Base-by-base conservation (phyloP, 2,888 invertebrate species). In the Trissolcus japonicus region DNA sequence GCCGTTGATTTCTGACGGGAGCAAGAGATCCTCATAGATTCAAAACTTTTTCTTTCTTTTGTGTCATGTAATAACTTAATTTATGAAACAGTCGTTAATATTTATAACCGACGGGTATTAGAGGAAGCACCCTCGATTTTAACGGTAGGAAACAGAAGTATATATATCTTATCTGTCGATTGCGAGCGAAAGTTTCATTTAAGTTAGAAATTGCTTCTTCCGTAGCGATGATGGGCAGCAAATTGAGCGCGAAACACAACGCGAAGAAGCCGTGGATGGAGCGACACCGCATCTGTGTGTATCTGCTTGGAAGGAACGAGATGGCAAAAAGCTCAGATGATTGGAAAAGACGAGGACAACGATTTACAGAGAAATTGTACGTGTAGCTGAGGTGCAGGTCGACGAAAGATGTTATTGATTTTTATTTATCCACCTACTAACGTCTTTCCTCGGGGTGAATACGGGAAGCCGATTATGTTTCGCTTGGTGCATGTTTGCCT, bases 151-250 rank as follows among this genome's bases (percentile, higher is more conserved):
- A 72, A 72, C 71, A 76, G 54, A 72, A 50, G 68, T 77, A 73
- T 73, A 73, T 73, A 73, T 65, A 68, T 74, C 75, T 78, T 69
- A 62, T 76, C 75, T 67, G 76, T 80, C 81, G 80, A 81, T 80
- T 75, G 78, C 79, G 68, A 82, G 82, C 79, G 81, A 82, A 86
- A 86, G 86, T 88, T 87, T 87, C 88, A 88, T 88, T 88, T 87
- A 88, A 88, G 87, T 88, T 89, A 86, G 88, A 89, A 89, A 89
- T 89, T 89, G 89, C 88, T 89, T 89, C 89, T 89, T 89, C 89
- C 89, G 88, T 87, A 84, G 87, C 85, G 87, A 89, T 88, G 89
- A 89, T 89, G 88, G 88, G 86, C 86, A 86, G 86, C 88, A 89
- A 89, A 89, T 89, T 89, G 89, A 88, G 87, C 86, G 88, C 87